Evolutionary conservation across 2,888 invertebrate species (phyloP).

Genomic region (Ctenicera cuprea): DNA sequence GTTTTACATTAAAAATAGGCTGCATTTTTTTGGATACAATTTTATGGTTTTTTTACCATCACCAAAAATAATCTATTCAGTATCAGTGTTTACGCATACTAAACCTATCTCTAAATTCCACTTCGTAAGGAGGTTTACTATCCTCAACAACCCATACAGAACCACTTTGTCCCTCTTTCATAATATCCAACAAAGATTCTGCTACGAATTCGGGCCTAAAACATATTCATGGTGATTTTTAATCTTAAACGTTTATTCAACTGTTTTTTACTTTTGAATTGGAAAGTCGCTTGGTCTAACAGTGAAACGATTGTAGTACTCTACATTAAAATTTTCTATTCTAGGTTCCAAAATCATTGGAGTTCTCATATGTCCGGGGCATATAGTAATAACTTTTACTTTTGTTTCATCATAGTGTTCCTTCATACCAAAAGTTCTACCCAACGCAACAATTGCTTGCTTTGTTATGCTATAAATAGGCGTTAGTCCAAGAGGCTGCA

Average conservation of each 20-base stretch:
- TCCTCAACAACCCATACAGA: slow-evolving; percentile 57
- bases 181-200: slow-evolving; percentile 49
- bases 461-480: slow-evolving; percentile 36
- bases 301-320: neutral
- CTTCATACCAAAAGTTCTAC: slow-evolving; percentile 38
- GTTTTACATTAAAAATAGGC: no score
- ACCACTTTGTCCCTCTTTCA: slow-evolving; percentile 54
- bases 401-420: slow-evolving; percentile 35
- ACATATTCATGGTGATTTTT: slow-evolving; percentile 15
- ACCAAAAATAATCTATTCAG: no score
- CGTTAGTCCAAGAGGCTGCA: slow-evolving; percentile 36
- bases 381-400: slow-evolving; percentile 52
- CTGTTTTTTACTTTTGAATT: neutral
- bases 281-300: neutral
- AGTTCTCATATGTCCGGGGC: slow-evolving; percentile 51
- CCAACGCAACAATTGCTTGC: slow-evolving; percentile 48
- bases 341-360: neutral
- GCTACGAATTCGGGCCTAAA: slow-evolving; percentile 54
- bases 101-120: slow-evolving; percentile 43
- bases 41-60: no score
- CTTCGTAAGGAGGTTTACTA: slow-evolving; percentile 51
- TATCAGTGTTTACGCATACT: slow-evolving; percentile 20
- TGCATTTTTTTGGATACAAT: no score
- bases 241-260: neutral
- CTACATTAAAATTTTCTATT: neutral